Base-by-base conservation (phyloP, 2,888 invertebrate genomes). In the Rhaphigaster nebulosa region DNA sequence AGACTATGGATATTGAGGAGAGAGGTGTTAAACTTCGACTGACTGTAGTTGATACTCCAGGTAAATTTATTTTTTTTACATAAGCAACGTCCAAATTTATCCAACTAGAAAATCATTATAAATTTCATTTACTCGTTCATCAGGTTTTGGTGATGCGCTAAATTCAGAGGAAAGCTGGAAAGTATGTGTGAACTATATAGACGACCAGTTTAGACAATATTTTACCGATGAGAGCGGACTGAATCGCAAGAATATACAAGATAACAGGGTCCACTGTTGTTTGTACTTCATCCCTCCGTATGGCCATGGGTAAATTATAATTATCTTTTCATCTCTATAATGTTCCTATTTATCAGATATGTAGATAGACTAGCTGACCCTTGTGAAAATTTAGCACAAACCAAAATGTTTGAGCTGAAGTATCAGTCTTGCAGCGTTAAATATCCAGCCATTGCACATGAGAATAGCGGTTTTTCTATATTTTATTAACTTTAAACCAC, bases 101-200 rank as follows among this genome's bases (percentile, higher is more conserved):
- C 0, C 2, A 41, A 34, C 0, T 34, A 34, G 3, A 29, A 56
- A 52, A 20, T 88, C 4, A 60, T 88, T 41, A 8, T 34, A 54
- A 29, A 60, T 23, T 60, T 41, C 1, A 56, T n/a, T 26, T 38
- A 56, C 23, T 88, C 29, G 20, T 29, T 88, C 15, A n/a, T 76
- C n/a, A 94, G 96, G 98, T 0, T 99, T 98, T 93, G 98, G 98
- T 23, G 98, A 99, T 94, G 96, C 98, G 23, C 96, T 99, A 89
- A 98, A 98, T 94, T 97, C 98, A 93, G 98, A 98, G 93, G 98
- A 98, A 93, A 98, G 98, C 92, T 98, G 98, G 97, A 96, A 97
- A 92, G 97, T 97, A 1, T 97, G 98, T 93, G 97, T 97, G 56
- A 96, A 97, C 60, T 99, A 98, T 94, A 97, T 99, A 92, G 98